These are phyloP conservation scores for Notolabrus celidotus DNA, from an alignment of 2,797 vertebrate species.

Conservation along the genomic window DNA sequence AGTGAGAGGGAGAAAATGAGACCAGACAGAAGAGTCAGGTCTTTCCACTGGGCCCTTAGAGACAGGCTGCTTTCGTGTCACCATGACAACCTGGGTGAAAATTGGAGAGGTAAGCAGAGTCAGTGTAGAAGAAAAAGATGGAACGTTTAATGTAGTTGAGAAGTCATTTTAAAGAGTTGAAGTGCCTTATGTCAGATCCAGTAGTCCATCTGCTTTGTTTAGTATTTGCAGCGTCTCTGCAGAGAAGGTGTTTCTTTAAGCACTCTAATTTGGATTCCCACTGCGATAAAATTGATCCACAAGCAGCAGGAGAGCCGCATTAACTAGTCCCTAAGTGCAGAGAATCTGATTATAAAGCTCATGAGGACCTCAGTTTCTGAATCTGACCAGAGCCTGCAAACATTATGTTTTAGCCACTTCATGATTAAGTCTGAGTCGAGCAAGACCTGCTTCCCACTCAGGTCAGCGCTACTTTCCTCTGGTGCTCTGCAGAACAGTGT, in stretches of 20 bases:
- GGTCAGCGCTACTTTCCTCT: conserved; percentile 5
- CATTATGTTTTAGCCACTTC: neutral
- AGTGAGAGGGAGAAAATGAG: conserved; percentile 34
- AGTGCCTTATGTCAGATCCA: conserved; percentile 11
- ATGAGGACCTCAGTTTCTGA: conserved; percentile 7
- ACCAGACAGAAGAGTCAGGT: conserved; percentile 48
- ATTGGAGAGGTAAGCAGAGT: conserved; percentile 34
- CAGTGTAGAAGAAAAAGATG: conserved; percentile 19
- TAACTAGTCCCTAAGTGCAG: conserved; percentile 14
- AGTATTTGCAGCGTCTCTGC: conserved; percentile 8
- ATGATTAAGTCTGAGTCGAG: neutral
- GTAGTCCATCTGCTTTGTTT: neutral
- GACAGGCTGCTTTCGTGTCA: conserved; percentile 71
- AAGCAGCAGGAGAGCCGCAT: conserved; percentile 17
- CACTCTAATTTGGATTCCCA: conserved; percentile 18
- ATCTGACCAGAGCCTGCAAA: conserved; percentile 6
- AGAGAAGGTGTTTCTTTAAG: conserved; percentile 23
- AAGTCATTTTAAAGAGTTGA: conserved; percentile 53
- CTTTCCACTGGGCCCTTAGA: conserved; percentile 69
- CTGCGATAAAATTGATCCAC: conserved; percentile 16
- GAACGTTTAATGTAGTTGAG: conserved; percentile 23
- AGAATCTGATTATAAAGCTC: conserved; percentile 30
- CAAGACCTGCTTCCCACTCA: neutral
- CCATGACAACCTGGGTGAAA: conserved; percentile 80
- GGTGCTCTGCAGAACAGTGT: conserved; percentile 1